phyloP scores from a whole-genome alignment of 1,140 invertebrate species.

The Drosophila nigrodunni region DNA sequence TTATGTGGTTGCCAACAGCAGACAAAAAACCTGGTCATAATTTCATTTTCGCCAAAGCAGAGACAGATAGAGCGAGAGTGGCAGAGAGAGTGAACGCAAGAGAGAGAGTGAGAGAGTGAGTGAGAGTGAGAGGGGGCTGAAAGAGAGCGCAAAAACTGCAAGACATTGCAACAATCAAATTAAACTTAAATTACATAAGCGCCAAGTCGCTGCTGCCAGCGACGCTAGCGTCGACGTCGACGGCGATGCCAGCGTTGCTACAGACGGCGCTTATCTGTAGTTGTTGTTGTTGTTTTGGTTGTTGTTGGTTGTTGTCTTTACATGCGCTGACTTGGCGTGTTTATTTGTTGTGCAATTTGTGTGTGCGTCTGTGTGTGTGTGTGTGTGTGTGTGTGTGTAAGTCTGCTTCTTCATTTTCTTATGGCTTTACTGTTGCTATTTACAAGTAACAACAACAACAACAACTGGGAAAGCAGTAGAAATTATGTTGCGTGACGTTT shows the following conservation, averaged over 20 bases:
- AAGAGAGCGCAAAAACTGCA: conserved; percentile 62
- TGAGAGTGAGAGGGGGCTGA: background rate
- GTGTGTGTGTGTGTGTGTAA: conserved; percentile 38
- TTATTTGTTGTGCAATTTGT: conserved; percentile 76
- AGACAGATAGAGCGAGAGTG: background rate
- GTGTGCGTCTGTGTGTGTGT: conserved; percentile 37
- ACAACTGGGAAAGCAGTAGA: conserved; percentile 70
- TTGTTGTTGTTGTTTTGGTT: conserved; percentile 29
- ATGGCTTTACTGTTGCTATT: conserved; percentile 14
- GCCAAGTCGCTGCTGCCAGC: conserved; percentile 10
- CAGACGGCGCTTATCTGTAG: conserved; percentile 25
- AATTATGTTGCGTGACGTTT: conserved; percentile 83
- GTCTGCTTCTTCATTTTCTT: conserved; percentile 44
- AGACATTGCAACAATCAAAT: conserved; percentile 81
- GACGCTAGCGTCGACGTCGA: background rate
- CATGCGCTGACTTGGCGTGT: conserved; percentile 60
- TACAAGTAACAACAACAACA: conserved; percentile 14
- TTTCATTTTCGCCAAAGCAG: conserved; percentile 55
- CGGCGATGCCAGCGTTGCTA: background rate
- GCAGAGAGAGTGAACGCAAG: background rate
- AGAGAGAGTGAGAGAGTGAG: background rate
- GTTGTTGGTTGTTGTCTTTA: conserved; percentile 17
- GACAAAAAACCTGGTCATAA: conserved; percentile 49
- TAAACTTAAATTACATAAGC: conserved; percentile 80
- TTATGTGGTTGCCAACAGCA: conserved; percentile 23